These are phyloP conservation scores for Temnothorax rugatulus DNA, from an alignment of 2,888 invertebrate genomes.

Conservation along the genomic window DNA sequence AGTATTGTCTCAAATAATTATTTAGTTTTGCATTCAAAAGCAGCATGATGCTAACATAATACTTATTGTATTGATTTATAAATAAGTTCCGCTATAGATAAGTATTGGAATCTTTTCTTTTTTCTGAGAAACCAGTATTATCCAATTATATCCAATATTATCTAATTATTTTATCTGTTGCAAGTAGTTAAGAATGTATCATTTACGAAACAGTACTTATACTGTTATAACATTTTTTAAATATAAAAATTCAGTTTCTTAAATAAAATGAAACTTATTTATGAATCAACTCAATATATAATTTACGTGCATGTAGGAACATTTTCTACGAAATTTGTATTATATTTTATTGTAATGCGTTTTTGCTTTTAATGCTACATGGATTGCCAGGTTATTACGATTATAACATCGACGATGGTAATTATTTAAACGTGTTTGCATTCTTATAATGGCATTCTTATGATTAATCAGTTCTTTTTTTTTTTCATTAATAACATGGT, in stretches of 20 bases:
- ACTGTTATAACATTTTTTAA: too few relatives aligned
- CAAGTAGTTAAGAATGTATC: too few relatives aligned
- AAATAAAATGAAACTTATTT: background rate
- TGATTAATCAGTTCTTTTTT: constrained; percentile 4
- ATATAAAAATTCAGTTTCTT: background rate
- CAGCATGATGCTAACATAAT: constrained; percentile 14
- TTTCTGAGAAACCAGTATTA: too few relatives aligned
- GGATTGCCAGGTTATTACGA: constrained; percentile 72
- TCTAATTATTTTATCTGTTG: too few relatives aligned
- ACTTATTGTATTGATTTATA: background rate
- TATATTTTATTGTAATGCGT: constrained; percentile 50
- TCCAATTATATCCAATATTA: too few relatives aligned
- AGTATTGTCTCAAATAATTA: background rate
- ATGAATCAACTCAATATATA: background rate
- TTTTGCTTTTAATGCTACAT: constrained; percentile 72
- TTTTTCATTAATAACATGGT: background rate
- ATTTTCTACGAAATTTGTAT: constrained; percentile 16
- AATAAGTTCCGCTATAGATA: too few relatives aligned
- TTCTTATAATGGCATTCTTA: background rate
- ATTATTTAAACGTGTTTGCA: constrained; percentile 54
- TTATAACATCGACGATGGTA: constrained; percentile 75
- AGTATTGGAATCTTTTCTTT: too few relatives aligned
- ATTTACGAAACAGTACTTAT: too few relatives aligned
- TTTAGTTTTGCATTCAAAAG: constrained; percentile 16
- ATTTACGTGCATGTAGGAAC: constrained; percentile 10